A percentile compares a stretch with the other conserved stretches of the same genome.
phyloP scores from a whole-genome alignment of 2,113 vertebrate species.

The Pseudopipra pipra region DNA sequence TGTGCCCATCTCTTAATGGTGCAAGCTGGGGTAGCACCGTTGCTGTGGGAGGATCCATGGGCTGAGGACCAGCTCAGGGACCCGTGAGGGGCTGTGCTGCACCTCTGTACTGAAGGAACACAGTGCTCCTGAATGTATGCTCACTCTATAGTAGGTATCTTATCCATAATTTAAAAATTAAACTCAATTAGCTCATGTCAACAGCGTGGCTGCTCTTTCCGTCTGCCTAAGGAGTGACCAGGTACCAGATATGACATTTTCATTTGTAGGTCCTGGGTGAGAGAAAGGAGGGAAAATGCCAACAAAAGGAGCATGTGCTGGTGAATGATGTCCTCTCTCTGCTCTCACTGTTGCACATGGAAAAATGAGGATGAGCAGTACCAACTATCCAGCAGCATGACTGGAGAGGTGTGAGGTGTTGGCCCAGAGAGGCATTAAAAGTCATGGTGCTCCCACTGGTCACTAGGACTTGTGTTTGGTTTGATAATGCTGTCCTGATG shows the following conservation, averaged over 20 bases:
- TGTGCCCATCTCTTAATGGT: accelerated
- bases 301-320: neutral
- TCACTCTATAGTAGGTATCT: neutral
- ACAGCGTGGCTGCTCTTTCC: neutral
- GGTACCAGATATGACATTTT: neutral
- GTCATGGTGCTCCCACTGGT: neutral
- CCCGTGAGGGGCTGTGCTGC: accelerated
- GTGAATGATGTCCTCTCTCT: neutral
- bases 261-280: neutral
- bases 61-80: neutral
- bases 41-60: neutral
- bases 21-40: accelerated
- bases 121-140: neutral
- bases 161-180: neutral
- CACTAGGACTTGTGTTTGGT: neutral
- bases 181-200: neutral
- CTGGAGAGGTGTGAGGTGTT: neutral
- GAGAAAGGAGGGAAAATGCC: neutral
- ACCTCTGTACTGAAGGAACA: neutral
- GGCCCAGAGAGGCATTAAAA: neutral
- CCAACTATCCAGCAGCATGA: accelerated
- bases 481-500: neutral
- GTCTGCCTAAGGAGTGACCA: neutral
- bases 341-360: neutral
- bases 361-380: neutral